Percentiles rank a stretch among this genome's conserved stretches.
Conservation (phyloP, 2,888 invertebrate species). For the Steinernema carpocapsae region DNA sequence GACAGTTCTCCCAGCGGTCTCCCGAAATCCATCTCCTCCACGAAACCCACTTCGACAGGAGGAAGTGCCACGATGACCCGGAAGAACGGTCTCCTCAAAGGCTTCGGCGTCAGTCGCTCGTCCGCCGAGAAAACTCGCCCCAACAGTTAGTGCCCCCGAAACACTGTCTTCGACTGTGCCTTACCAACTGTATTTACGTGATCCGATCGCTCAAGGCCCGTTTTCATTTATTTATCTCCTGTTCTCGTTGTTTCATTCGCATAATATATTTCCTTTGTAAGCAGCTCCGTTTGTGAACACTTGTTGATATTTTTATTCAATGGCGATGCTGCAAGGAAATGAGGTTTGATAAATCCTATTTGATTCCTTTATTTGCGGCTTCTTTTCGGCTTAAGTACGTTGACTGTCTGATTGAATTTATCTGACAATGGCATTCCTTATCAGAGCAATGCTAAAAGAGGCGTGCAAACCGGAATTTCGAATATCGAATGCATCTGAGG, state of each 20-base stretch:
- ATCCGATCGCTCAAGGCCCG: conserved; percentile 9
- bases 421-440: no score
- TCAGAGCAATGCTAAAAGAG: no score
- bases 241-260: neutral
- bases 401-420: no score
- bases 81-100: conserved; percentile 17
- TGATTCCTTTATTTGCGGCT: no score
- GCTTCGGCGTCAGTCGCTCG: conserved; percentile 20
- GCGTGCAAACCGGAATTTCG: no score
- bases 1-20: conserved; percentile 6
- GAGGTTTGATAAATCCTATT: no score
- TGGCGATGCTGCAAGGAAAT: no score
- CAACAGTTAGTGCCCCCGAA: neutral
- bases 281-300: no score
- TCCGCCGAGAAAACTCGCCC: conserved; percentile 1
- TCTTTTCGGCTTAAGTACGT: no score
- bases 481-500: no score
- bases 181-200: neutral
- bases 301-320: no score
- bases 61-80: neutral
- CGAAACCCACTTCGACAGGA: neutral
- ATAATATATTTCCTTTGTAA: neutral
- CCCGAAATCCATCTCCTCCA: neutral
- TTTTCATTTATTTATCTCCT: neutral
- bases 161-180: neutral